Conservation (phyloP, 2,113 vertebrate species). For the Phylloscopus trochiloides region DNA sequence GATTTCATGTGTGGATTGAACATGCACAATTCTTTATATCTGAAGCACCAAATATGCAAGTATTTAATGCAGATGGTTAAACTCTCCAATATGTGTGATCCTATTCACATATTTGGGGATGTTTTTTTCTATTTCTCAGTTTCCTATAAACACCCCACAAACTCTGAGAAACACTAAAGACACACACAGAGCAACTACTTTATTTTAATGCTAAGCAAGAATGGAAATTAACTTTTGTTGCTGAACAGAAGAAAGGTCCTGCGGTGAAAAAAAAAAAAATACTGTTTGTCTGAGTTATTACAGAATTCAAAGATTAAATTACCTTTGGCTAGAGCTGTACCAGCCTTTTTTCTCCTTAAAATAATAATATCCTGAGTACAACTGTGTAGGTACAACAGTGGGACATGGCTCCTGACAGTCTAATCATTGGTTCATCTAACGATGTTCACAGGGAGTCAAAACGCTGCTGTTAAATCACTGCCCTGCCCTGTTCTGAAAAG, state of each 20-base stretch:
- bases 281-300: neutral
- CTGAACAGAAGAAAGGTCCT: neutral
- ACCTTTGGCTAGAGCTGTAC: neutral
- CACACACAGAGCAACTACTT: neutral
- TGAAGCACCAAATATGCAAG: neutral
- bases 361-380: neutral
- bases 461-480: neutral
- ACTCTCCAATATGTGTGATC: neutral
- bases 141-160: neutral
- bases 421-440: slow-evolving; percentile 5
- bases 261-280: neutral
- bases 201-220: neutral
- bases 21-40: rapidly evolving
- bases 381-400: neutral
- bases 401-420: neutral
- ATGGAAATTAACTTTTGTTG: neutral
- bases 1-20: neutral
- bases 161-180: neutral
- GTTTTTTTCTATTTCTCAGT: neutral
- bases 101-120: rapidly evolving
- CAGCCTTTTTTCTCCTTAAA: neutral
- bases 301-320: neutral
- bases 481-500: neutral
- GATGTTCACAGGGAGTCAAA: neutral
- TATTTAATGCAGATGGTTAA: neutral